These are phyloP conservation scores for Alviniconcha strummeri DNA, from an alignment of 2,888 invertebrate species.

Conservation along the genomic window DNA sequence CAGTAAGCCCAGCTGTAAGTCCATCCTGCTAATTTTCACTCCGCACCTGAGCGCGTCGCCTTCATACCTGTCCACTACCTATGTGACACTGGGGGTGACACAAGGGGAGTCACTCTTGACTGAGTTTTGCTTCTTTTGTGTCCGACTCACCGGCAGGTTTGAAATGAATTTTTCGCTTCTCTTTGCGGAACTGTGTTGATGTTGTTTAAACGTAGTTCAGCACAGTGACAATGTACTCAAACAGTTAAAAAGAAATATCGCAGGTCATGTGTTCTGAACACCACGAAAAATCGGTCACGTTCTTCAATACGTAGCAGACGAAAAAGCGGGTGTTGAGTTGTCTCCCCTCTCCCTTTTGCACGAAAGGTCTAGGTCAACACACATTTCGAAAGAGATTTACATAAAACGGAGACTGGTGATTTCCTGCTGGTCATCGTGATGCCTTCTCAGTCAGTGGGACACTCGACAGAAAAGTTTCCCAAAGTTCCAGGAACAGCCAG, in stretches of 20 bases:
- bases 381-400: too few species aligned
- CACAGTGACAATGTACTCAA: too few species aligned
- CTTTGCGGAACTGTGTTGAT: too few species aligned
- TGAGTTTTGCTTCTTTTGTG: background rate
- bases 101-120: background rate
- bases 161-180: too few species aligned
- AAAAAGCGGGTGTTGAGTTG: background rate
- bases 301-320: constrained; percentile 6
- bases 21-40: constrained; percentile 13
- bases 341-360: constrained; percentile 3
- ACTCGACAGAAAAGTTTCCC: constrained; percentile 19
- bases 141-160: background rate
- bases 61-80: constrained; percentile 22
- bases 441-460: constrained; percentile 20
- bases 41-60: constrained; percentile 14
- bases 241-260: too few species aligned
- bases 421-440: background rate
- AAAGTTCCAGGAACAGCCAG: constrained; percentile 34
- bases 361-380: background rate
- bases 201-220: too few species aligned
- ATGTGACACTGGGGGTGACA: constrained; percentile 2
- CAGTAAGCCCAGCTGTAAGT: constrained; percentile 2
- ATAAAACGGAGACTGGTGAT: too few species aligned
- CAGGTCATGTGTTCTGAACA: too few species aligned
- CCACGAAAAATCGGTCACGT: too few species aligned